Evolutionary conservation across 2,113 vertebrate species (phyloP).

Genomic region (Eulacestoma nigropectus): DNA sequence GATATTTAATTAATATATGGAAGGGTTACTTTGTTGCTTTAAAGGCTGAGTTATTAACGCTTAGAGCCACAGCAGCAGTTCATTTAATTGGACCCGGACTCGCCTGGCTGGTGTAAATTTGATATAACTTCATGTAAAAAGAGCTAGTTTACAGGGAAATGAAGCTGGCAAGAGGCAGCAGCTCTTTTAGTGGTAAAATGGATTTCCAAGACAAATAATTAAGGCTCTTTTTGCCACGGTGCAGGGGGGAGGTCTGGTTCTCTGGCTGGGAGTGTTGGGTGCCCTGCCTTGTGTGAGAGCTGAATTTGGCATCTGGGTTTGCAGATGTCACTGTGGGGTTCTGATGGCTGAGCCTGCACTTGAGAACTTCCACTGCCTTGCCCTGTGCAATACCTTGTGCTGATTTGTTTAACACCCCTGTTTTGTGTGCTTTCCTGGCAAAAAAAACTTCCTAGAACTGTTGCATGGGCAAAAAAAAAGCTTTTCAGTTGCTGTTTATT

Average conservation of each 20-base stretch:
- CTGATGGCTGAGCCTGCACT: not conserved
- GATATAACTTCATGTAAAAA: not conserved
- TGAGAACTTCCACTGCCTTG: not conserved
- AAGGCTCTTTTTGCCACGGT: not conserved
- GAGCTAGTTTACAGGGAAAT: not conserved
- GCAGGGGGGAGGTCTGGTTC: not conserved
- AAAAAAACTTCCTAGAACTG: not conserved
- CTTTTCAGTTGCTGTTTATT: not conserved
- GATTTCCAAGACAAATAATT: not conserved
- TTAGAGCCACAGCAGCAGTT: not conserved
- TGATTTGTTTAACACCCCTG: not conserved
- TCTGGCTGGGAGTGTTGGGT: not conserved
- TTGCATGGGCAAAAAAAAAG: not conserved
- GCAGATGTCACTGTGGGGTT: not conserved
- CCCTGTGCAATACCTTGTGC: not conserved
- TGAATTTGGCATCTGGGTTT: not conserved
- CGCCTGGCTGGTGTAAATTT: not conserved
- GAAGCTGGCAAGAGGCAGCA: not conserved
- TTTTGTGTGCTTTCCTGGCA: not conserved
- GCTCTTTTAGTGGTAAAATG: not conserved
- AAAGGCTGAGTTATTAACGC: constrained; percentile 8
- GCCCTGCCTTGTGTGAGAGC: not conserved
- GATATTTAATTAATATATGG: not conserved
- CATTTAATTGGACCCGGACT: not conserved
- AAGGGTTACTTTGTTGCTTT: not conserved